Conservation (phyloP, 2,113 vertebrate species). For the Percina caprodes region DNA sequence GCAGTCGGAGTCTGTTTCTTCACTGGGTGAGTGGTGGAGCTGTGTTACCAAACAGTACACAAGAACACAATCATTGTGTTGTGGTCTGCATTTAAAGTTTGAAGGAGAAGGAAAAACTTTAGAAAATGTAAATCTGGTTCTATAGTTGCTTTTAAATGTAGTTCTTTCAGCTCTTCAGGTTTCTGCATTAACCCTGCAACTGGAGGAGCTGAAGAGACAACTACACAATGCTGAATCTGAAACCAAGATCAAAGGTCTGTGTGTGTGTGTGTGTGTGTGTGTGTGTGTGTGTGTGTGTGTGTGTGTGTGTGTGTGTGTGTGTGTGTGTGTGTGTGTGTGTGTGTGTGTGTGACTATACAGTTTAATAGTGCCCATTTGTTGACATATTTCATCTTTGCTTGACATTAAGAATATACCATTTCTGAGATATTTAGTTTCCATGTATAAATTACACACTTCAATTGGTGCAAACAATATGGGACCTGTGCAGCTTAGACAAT, state of each 20-base stretch:
- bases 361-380: neutral
- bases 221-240: slow-evolving; percentile 27
- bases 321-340: too few species aligned
- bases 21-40: slow-evolving; percentile 51
- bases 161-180: slow-evolving; percentile 62
- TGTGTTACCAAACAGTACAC: neutral
- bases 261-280: neutral
- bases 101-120: neutral
- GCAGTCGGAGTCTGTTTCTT: slow-evolving; percentile 24
- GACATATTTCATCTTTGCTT: neutral
- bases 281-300: too few species aligned
- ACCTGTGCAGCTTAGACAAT: neutral
- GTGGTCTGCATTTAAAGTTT: neutral
- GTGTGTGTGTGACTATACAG: neutral
- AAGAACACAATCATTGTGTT: neutral
- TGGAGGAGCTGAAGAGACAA: slow-evolving; percentile 41
- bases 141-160: neutral
- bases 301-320: too few species aligned
- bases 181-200: slow-evolving; percentile 40
- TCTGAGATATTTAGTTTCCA: neutral
- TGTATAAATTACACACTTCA: neutral
- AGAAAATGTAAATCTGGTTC: neutral
- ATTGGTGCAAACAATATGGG: neutral
- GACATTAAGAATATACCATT: neutral
- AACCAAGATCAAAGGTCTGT: slow-evolving; percentile 42